phyloP scores from a whole-genome alignment of 2,113 vertebrate genomes.

The Machaerirhynchus nigripectus region DNA sequence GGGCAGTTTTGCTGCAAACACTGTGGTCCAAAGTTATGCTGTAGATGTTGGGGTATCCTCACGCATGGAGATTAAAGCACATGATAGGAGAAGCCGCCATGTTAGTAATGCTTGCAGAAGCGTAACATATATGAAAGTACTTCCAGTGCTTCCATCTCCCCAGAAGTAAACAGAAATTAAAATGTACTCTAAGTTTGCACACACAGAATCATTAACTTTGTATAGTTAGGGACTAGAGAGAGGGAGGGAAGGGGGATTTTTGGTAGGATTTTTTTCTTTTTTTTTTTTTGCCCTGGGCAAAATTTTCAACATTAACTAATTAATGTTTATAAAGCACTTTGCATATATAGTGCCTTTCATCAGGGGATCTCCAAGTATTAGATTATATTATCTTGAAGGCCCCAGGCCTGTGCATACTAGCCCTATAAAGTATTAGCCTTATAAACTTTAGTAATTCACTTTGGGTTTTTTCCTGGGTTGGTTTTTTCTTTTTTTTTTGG shows the following conservation, averaged over 20 bases:
- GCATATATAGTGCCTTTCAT: slow-evolving; percentile 74
- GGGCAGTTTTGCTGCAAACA: neutral
- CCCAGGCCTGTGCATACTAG: slow-evolving; percentile 59
- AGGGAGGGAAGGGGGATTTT: slow-evolving; percentile 50
- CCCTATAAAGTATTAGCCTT: slow-evolving; percentile 49
- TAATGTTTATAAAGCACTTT: slow-evolving; percentile 72
- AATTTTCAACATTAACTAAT: slow-evolving; percentile 71
- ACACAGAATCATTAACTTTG: slow-evolving; percentile 61
- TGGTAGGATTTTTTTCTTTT: neutral
- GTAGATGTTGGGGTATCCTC: neutral
- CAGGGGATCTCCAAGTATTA: slow-evolving; percentile 67
- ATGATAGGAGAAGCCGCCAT: neutral
- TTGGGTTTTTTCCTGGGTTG: neutral
- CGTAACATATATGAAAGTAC: neutral
- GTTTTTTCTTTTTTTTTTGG: neutral
- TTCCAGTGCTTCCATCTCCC: slow-evolving; percentile 2
- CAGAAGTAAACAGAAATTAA: slow-evolving; percentile 59
- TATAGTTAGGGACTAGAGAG: slow-evolving; percentile 45
- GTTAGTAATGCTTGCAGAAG: neutral
- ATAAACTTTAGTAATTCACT: slow-evolving; percentile 30
- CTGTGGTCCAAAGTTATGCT: neutral
- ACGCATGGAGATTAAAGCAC: neutral
- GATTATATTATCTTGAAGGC: slow-evolving; percentile 69
- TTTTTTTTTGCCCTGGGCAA: slow-evolving; percentile 33
- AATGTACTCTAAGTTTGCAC: slow-evolving; percentile 25